These are phyloP conservation scores for Gisinianus flammeolus DNA, from an alignment of 2,888 invertebrate species.

Conservation along the genomic window DNA sequence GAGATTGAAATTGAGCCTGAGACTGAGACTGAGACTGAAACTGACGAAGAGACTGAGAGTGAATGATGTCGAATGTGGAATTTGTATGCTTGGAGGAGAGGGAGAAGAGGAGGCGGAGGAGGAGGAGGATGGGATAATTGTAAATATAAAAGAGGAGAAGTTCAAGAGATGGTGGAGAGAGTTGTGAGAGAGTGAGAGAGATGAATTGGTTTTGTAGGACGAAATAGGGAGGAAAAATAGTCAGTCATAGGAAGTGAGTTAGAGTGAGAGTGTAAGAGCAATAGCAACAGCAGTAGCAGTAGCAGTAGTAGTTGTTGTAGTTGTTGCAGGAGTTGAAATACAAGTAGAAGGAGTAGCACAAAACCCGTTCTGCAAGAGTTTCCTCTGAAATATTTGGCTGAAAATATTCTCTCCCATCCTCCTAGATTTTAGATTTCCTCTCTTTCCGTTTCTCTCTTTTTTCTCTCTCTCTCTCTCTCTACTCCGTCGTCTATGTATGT, in stretches of 20 bases:
- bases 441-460: slow-evolving; percentile 15
- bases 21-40: not conserved
- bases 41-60: not conserved
- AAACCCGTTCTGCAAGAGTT: slow-evolving; percentile 8
- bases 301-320: not conserved
- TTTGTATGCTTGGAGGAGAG: not conserved
- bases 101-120: not conserved
- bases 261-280: slow-evolving; percentile 2
- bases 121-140: not conserved
- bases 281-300: slow-evolving; percentile 8
- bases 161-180: not conserved
- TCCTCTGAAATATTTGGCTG: not conserved
- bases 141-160: not conserved
- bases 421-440: slow-evolving; percentile 31
- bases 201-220: not conserved
- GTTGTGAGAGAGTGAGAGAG: not conserved
- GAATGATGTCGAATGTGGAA: not conserved
- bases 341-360: not conserved
- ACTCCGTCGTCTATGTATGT: not conserved
- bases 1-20: no score
- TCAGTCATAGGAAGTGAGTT: not conserved
- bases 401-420: not conserved
- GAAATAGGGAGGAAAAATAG: not conserved
- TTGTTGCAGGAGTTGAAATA: not conserved
- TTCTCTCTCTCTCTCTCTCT: slow-evolving; percentile 7